Conservation (phyloP, 2,113 vertebrate species). For the Campylomormyrus tamandua region DNA sequence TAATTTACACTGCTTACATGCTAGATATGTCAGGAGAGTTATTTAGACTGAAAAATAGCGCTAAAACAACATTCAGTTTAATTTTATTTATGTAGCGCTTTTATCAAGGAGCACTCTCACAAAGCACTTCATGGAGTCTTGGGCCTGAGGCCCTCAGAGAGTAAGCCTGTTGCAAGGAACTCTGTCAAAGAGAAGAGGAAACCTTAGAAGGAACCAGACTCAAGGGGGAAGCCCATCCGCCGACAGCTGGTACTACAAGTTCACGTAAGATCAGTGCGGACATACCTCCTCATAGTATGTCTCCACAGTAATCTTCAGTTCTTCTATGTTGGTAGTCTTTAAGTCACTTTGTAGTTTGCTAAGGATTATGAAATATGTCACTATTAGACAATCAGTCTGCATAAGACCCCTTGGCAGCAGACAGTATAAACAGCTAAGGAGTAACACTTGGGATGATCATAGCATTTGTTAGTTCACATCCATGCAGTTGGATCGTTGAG, state of each 20-base stretch:
- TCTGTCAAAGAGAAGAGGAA: neutral
- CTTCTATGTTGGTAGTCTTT: slow-evolving; percentile 73
- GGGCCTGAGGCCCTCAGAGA: neutral
- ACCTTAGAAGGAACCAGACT: neutral
- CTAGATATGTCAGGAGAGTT: neutral
- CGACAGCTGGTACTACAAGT: neutral
- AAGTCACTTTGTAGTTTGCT: slow-evolving; percentile 80
- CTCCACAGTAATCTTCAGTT: slow-evolving; percentile 77
- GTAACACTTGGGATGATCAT: neutral
- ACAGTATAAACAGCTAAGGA: neutral
- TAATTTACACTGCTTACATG: neutral
- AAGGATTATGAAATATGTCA: slow-evolving; percentile 10
- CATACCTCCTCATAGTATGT: slow-evolving; percentile 82
- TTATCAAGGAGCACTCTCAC: neutral
- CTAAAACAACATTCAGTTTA: neutral
- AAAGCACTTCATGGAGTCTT: neutral
- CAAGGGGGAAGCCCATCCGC: neutral
- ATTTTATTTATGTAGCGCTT: neutral
- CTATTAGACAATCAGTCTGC: neutral
- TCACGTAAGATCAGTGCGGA: neutral
- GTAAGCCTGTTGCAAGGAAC: neutral
- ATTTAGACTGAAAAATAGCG: neutral
- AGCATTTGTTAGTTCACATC: neutral
- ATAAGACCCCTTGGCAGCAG: neutral
- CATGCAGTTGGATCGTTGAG: neutral